Base-by-base conservation (phyloP, 2,113 vertebrate species). In the Apistogramma diplotaenia region DNA sequence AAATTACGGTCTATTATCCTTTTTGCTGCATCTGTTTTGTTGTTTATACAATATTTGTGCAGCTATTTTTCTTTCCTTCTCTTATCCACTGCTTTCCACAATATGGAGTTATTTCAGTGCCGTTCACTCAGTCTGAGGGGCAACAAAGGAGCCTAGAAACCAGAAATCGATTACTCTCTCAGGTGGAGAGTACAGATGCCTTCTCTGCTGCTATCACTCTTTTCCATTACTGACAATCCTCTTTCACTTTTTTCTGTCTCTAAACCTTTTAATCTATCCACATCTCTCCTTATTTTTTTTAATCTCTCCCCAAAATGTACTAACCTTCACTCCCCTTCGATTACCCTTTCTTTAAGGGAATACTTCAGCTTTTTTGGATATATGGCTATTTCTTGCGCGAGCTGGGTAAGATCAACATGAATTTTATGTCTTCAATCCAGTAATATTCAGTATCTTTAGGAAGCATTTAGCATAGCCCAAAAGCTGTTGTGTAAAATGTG, bases 101-200 rank as follows among this genome's bases (percentile, higher is more conserved):
- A 62, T 62, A 23, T 82, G 53, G 65, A 80, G 73, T 87, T 81
- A 82, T 90, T 87, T 87, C 37, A 49, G 54, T 54, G 53, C 54
- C 84, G 56, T 57, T 83, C 76, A 83, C 81, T 31, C 43, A 65
- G 58, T 61, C 55, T 76, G 74, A 81, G 49, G 74, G 40, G 65
- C 84, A 81, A 85, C 82, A 76, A 76, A 89, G 40, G 59, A 87
- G 57, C 76, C 83, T 29, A 49, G n/a, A 33, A 85, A 74, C 65
- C 61, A 84, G 77, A 85, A 82, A 87, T 90, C 81, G 56, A 90
- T 90, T 81, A 72, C 76, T 86, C 81, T 87, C 74, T 85, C 40
- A 88, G 70, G 70, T 54, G 2, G 49, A 82, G 67, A 75, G 75
- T 56, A 73, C 62, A 59, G 83, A 86, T 86, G 81, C 74, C 76